Conservation (phyloP, 2,888 invertebrate species). For the Tetropium fuscum region DNA sequence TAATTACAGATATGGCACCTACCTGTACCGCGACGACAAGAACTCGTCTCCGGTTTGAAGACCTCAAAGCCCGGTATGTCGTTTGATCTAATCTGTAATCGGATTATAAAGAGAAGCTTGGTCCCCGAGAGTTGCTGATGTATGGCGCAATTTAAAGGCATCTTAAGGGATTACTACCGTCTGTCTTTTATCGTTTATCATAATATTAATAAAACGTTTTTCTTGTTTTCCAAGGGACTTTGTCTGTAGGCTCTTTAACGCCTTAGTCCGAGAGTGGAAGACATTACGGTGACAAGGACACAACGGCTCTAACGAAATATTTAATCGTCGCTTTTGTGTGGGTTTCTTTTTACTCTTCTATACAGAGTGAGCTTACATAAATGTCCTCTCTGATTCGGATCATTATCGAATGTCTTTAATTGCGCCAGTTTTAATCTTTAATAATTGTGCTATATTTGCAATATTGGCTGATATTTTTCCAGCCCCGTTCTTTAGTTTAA, state of each 20-base stretch:
- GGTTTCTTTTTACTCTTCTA: too few relatives aligned
- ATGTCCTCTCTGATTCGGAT: too few relatives aligned
- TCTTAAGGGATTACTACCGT: conserved; percentile 48
- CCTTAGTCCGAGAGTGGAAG: conserved; percentile 2
- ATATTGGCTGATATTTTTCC: too few relatives aligned
- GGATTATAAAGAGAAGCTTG: conserved; percentile 43
- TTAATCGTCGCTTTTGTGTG: too few relatives aligned
- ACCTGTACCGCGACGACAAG: conserved; percentile 2
- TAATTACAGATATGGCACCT: background rate
- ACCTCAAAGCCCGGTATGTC: conserved; percentile 41
- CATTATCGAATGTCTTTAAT: too few relatives aligned
- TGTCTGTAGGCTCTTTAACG: conserved; percentile 23
- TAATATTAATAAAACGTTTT: conserved; percentile 47
- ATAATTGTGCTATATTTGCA: too few relatives aligned
- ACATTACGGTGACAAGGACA: too few relatives aligned
- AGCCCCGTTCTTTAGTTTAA: too few relatives aligned
- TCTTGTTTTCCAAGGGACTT: conserved; percentile 31
- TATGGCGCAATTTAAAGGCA: conserved; percentile 40
- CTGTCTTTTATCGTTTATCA: conserved; percentile 52
- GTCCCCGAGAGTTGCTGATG: conserved; percentile 42
- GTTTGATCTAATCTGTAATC: conserved; percentile 47
- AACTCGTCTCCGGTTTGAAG: conserved; percentile 8
- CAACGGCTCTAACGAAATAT: too few relatives aligned
- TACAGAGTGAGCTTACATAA: too few relatives aligned
- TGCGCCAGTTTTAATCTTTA: too few relatives aligned